Percentiles rank a stretch among this genome's conserved stretches.
These are phyloP conservation scores for Scrobipalpa costella DNA, from an alignment of 2,888 invertebrate genomes.

Conservation along the genomic window DNA sequence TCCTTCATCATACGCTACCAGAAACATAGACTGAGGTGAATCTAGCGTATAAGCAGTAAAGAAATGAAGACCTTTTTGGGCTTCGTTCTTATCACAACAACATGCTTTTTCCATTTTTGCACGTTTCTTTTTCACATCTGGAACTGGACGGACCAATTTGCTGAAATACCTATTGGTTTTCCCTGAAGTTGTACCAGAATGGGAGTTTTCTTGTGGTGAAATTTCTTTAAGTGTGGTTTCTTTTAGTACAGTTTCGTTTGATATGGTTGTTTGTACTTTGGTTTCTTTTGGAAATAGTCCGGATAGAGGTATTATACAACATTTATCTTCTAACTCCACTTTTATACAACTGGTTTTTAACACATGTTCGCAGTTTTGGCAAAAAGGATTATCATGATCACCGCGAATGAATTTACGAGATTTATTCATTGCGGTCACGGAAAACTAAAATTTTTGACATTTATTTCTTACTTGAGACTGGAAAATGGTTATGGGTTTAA, in stretches of 20 bases:
- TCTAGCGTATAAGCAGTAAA: constrained; percentile 3
- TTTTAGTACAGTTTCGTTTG: neutral
- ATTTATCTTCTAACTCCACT: neutral
- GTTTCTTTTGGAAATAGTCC: neutral
- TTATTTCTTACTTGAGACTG: no score
- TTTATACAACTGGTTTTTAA: neutral
- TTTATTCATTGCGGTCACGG: neutral
- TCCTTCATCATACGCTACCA: constrained; percentile 5
- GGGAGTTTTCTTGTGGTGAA: neutral
- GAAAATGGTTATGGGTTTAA: no score
- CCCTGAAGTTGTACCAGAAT: neutral
- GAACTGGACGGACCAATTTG: neutral
- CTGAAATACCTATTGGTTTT: neutral
- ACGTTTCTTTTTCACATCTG: neutral
- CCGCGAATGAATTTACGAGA: neutral
- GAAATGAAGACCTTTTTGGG: neutral
- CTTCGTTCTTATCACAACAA: neutral
- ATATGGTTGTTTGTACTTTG: neutral
- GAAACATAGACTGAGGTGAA: constrained; percentile 18
- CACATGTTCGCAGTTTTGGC: neutral
- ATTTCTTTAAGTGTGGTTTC: neutral
- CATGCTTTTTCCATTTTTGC: neutral
- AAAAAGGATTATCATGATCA: neutral
- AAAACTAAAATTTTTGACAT: neutral
- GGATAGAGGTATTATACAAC: neutral